Base-by-base conservation (phyloP, 2,113 vertebrate genomes). In the Mirounga angustirostris region DNA sequence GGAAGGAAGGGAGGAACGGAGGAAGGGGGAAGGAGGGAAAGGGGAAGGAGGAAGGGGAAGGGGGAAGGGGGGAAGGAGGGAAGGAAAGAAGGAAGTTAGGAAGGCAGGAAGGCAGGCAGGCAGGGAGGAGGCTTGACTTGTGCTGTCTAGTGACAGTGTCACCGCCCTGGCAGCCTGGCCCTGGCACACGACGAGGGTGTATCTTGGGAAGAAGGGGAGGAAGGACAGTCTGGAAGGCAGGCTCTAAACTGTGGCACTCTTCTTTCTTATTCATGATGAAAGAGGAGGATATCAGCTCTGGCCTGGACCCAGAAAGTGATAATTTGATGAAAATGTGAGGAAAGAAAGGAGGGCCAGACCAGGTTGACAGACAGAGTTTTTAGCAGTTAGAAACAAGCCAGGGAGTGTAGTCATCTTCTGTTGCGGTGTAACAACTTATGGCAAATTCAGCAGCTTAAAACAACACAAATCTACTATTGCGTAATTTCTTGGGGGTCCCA, bases 361-460 rank as follows among this genome's bases (percentile, higher is more conserved):
- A 18, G 63, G 59, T 10, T 36, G 71, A 26, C 58, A 58, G 80
- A 50, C 24, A 40, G 28, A 65, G 9, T 56, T 7, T 16, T 92
- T 9, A 43, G 16, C 63, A 21, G 24, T 94, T 58, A 89, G 22
- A 74, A 14, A 63, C 4, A 82, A 8, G 61, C 69, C 13, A 56
- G 18, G 18, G 50, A 21, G 3, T 79, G 1, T 80, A 65, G 67
- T 94, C 28, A 52, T 91, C 61, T 93, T 54, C 80, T 36, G 43
- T 40, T 74, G 63, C 14, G 81, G 26, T 22, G 4, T 91, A 56
- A 92, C 7, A 73, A 80, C n/a, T 74, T 69, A 56, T 13, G 73
- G 30, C 56, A 91, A 88, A 96, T 24, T 74, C 11, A 61, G 30
- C 43, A 69, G 76, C 81, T 63, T 85, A 78, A 69, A 85, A 95